phyloP scores from a whole-genome alignment of 2,113 vertebrate species.

The Gambusia affinis region DNA sequence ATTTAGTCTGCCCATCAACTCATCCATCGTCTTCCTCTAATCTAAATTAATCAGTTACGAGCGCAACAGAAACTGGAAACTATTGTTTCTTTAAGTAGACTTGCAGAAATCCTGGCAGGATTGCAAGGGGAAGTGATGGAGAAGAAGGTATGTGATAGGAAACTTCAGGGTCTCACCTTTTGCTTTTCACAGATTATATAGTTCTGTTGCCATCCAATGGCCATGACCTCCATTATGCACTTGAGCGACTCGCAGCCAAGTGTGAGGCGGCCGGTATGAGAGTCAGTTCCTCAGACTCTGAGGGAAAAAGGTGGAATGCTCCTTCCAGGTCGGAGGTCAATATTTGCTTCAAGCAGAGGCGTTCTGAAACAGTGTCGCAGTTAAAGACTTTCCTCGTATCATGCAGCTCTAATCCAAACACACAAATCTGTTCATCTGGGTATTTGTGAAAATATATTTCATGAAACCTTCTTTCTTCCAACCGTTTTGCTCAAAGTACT shows the following conservation, averaged over 20 bases:
- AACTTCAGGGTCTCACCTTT: not conserved
- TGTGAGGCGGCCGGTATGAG: no score
- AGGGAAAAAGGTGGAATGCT: not conserved
- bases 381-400: not conserved
- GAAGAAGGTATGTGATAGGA: not conserved
- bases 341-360: not conserved
- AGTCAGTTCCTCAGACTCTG: no score
- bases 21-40: not conserved
- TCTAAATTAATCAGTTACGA: no score
- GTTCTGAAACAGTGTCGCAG: not conserved
- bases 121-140: no score
- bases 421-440: not conserved
- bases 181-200: not conserved
- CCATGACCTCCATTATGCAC: not conserved
- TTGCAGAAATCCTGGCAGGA: not conserved
- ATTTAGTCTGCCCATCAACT: no score
- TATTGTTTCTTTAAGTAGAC: no score
- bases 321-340: not conserved
- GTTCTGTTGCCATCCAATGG: not conserved
- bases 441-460: slow-evolving; percentile 21
- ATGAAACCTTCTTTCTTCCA: slow-evolving; percentile 14
- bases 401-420: not conserved
- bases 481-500: not conserved
- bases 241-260: no score
- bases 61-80: no score